Evolutionary conservation across 1,140 invertebrate species (phyloP).

Genomic region (Apocrypta bakeri): DNA sequence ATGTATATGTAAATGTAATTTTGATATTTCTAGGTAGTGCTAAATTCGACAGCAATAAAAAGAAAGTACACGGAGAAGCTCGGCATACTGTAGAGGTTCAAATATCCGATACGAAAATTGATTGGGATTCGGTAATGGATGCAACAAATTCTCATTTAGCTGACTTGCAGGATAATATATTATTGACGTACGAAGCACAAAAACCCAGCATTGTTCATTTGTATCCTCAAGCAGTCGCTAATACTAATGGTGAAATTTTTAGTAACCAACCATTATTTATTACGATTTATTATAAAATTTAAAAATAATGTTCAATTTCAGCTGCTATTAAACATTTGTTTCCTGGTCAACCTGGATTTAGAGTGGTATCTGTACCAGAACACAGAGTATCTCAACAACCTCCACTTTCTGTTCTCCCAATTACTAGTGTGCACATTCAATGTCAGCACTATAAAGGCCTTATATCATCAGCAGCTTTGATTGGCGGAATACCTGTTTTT

Average conservation of each 20-base stretch:
- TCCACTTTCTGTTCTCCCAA: conserved; percentile 70
- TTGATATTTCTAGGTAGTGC: conserved; percentile 59
- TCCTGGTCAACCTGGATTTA: conserved; percentile 72
- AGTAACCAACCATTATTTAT: not conserved
- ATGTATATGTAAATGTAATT: not conserved
- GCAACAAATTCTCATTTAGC: conserved; percentile 69
- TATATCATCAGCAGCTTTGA: conserved; percentile 74
- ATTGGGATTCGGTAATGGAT: conserved; percentile 72
- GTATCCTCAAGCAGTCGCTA: conserved; percentile 76
- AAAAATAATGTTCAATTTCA: not conserved
- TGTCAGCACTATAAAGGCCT: conserved; percentile 74
- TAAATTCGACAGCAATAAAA: conserved; percentile 64
- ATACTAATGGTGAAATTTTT: conserved; percentile 71
- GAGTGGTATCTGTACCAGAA: conserved; percentile 69
- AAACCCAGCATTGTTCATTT: conserved; percentile 75
- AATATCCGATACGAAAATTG: conserved; percentile 66
- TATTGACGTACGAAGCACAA: conserved; percentile 77
- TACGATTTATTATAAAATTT: not conserved
- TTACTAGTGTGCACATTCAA: conserved; percentile 65
- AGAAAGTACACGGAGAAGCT: conserved; percentile 69
- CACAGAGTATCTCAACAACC: conserved; percentile 73
- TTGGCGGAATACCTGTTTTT: conserved; percentile 78
- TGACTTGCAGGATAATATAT: conserved; percentile 77
- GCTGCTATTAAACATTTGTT: conserved; percentile 70
- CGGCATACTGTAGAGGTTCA: conserved; percentile 65